Evolutionary conservation across 2,113 vertebrate genomes (phyloP).

Genomic region (Cheilinus undulatus): DNA sequence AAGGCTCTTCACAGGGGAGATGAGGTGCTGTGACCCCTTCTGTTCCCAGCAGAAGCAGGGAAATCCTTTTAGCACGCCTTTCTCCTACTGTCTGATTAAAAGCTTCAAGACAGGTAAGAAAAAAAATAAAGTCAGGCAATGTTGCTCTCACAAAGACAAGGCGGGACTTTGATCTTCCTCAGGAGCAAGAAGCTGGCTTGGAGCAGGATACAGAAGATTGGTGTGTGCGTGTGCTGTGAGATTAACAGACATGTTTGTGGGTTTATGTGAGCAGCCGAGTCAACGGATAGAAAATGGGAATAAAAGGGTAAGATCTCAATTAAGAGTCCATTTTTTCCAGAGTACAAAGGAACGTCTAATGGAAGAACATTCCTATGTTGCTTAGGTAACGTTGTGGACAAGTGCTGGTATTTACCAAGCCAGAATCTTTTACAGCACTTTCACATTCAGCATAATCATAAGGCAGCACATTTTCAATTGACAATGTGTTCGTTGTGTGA

Average conservation of each 20-base stretch:
- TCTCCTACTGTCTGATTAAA: conserved; percentile 62
- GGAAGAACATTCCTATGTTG: conserved; percentile 1
- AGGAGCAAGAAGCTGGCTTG: conserved; percentile 42
- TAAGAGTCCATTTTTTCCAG: conserved; percentile 34
- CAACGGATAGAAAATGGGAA: conserved; percentile 15
- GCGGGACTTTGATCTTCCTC: conserved; percentile 71
- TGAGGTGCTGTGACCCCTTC: conserved; percentile 41
- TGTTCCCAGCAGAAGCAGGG: conserved; percentile 12
- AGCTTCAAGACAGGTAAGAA: conserved; percentile 45
- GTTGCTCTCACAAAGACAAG: conserved; percentile 61
- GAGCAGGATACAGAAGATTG: conserved; percentile 17
- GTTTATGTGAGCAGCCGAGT: conserved; percentile 8
- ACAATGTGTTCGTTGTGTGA: neutral
- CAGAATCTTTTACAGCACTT: conserved; percentile 11
- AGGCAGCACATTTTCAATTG: neutral
- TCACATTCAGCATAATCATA: neutral
- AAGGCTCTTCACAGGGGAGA: conserved; percentile 34
- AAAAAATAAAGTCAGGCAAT: conserved; percentile 56
- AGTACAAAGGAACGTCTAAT: conserved; percentile 1
- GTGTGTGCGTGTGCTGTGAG: neutral
- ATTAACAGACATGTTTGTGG: neutral
- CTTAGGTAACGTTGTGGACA: conserved; percentile 32
- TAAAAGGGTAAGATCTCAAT: conserved; percentile 35
- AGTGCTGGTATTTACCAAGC: neutral
- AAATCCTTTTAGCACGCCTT: conserved; percentile 55